These are phyloP conservation scores for Smittia sp. DNA, from an alignment of 2,888 invertebrate species.

Conservation along the genomic window DNA sequence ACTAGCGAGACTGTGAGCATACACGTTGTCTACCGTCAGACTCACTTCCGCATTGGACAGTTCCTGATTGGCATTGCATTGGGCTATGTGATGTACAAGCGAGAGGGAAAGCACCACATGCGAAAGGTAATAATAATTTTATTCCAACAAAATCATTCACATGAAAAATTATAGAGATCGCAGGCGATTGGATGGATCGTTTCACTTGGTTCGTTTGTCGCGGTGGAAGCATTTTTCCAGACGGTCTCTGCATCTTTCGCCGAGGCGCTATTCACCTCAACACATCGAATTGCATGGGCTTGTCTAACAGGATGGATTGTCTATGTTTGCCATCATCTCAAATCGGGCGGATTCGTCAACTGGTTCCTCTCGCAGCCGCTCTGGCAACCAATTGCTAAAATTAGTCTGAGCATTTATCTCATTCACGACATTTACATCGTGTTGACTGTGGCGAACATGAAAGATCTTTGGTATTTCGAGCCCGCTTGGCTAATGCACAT, in stretches of 20 bases:
- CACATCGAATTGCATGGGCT: background rate
- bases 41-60: slow-evolving; percentile 51
- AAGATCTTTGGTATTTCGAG: background rate
- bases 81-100: background rate
- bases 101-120: background rate
- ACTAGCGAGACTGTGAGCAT: background rate
- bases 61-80: slow-evolving; percentile 50
- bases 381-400: background rate
- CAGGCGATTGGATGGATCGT: background rate
- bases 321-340: background rate
- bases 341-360: slow-evolving; percentile 1
- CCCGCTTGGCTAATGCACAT: background rate
- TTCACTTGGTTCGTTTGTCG: background rate
- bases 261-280: background rate
- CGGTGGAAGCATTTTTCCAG: background rate
- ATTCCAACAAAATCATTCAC: too few species aligned
- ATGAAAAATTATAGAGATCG: background rate
- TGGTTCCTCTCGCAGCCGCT: slow-evolving; percentile 9
- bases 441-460: background rate
- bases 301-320: slow-evolving; percentile 10
- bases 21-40: slow-evolving; percentile 49
- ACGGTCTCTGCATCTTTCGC: background rate
- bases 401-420: background rate
- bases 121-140: background rate
- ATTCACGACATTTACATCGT: background rate